Percentiles rank a stretch among this genome's conserved stretches.
Evolutionary conservation across 2,888 invertebrate species (phyloP).

Genomic region (Ophion ellenae): DNA sequence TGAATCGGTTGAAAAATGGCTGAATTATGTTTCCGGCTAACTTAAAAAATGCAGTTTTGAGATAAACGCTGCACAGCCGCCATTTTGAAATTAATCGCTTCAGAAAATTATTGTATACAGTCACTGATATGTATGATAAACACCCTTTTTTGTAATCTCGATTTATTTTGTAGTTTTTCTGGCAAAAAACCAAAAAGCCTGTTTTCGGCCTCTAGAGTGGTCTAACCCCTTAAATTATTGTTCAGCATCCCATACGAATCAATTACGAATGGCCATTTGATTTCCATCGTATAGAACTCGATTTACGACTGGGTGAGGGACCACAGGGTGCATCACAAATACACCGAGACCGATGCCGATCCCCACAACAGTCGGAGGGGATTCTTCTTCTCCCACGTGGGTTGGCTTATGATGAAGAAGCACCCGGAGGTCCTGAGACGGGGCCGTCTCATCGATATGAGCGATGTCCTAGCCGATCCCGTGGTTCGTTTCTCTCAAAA

Average conservation of each 20-base stretch:
- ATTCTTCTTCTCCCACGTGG: conserved; percentile 96
- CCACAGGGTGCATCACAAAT: conserved; percentile 91
- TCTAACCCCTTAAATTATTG: no score
- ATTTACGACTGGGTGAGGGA: conserved; percentile 91
- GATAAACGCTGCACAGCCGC: no score
- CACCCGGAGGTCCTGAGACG: conserved; percentile 92
- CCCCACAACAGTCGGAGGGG: conserved; percentile 93
- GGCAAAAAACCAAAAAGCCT: no score
- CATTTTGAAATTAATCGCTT: no score
- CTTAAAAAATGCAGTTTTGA: no score
- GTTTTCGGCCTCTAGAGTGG: no score
- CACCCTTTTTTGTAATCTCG: no score
- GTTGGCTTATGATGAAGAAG: conserved; percentile 96
- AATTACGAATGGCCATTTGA: background rate
- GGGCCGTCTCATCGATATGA: conserved; percentile 91
- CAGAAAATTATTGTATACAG: no score
- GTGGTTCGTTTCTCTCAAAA: conserved; percentile 91
- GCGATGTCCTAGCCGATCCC: conserved; percentile 91
- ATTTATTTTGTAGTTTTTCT: no score
- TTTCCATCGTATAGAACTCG: conserved; percentile 85
- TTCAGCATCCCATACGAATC: background rate
- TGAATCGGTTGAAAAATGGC: no score
- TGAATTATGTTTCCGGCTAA: no score
- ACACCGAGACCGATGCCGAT: conserved; percentile 91
- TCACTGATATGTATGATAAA: no score